A percentile compares a stretch with the other conserved stretches of the same genome.
These are phyloP conservation scores for Gymnogyps californianus DNA, from an alignment of 2,113 vertebrate species.

Conservation along the genomic window DNA sequence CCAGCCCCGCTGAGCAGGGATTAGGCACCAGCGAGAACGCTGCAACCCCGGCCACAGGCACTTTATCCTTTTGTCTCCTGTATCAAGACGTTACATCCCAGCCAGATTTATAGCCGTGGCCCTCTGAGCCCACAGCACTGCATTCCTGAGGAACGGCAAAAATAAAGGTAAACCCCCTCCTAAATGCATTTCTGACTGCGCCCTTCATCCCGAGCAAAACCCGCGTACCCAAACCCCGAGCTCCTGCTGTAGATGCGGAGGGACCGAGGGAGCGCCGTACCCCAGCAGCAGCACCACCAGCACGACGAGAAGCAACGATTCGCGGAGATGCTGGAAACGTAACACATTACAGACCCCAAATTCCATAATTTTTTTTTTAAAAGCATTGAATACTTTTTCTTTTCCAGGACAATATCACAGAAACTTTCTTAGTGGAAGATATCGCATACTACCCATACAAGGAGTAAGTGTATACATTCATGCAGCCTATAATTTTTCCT, in stretches of 20 bases:
- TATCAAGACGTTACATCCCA: not conserved
- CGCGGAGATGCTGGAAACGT: not conserved
- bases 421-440: not conserved
- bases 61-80: not conserved
- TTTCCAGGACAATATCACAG: not conserved
- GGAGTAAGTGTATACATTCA: too few species aligned
- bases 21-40: not conserved
- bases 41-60: not conserved
- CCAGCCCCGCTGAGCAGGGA: not conserved
- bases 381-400: not conserved
- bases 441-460: not conserved
- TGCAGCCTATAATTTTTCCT: not conserved
- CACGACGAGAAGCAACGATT: fast-evolving
- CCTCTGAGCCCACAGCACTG: not conserved
- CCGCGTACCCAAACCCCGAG: not conserved
- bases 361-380: not conserved
- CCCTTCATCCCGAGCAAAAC: not conserved
- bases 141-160: not conserved
- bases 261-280: fast-evolving
- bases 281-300: not conserved
- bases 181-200: not conserved
- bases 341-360: fast-evolving
- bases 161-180: not conserved
- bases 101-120: conserved; percentile 10
- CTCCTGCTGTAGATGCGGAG: not conserved